phyloP scores from a whole-genome alignment of 2,113 vertebrate genomes.

The Tachuris rubrigastra region DNA sequence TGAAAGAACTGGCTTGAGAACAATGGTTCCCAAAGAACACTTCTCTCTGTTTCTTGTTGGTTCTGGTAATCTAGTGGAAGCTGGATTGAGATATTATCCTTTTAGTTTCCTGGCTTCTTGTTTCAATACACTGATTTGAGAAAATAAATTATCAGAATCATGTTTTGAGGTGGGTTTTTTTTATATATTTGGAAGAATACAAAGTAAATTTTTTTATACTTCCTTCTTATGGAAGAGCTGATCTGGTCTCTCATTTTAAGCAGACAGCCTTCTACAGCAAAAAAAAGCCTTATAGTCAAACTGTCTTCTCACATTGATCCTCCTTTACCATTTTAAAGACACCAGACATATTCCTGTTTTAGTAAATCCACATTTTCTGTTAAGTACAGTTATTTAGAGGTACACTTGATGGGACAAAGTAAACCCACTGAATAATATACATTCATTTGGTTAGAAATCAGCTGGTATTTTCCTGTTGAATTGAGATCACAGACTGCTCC shows the following conservation, averaged over 20 bases:
- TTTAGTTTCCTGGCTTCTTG: background rate
- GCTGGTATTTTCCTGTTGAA: background rate
- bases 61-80: slow-evolving; percentile 1
- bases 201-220: background rate
- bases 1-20: slow-evolving; percentile 70
- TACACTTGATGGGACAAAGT: background rate
- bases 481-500: background rate
- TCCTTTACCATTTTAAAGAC: background rate
- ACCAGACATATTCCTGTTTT: background rate
- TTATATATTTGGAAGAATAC: background rate
- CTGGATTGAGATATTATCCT: background rate
- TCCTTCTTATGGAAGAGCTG: background rate
- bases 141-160: background rate
- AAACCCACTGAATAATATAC: background rate
- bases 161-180: background rate
- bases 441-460: slow-evolving; percentile 27
- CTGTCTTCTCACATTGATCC: background rate
- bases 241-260: background rate
- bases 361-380: background rate
- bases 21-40: slow-evolving; percentile 63
- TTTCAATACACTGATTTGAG: background rate
- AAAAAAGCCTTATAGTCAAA: background rate
- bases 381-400: background rate
- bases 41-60: background rate
- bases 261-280: background rate